Evolutionary conservation across 1,140 invertebrate genomes (phyloP), one percentile per base, ranked within the genome.

Genomic region (Contarinia nasturtii): DNA sequence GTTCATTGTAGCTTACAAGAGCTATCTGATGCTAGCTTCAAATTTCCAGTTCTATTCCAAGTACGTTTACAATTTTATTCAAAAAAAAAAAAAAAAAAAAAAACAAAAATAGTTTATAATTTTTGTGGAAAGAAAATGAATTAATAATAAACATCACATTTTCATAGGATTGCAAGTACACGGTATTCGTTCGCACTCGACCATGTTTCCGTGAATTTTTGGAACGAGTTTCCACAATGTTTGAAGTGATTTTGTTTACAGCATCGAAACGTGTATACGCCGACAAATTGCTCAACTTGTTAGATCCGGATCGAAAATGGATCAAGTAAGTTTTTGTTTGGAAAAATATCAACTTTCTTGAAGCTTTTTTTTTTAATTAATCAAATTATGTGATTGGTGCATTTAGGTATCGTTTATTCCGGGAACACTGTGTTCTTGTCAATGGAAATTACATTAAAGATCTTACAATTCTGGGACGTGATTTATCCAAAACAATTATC

Each of bases 361-460:
- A 36, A 22, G 14, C 40, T 36, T 20, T 37, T 20, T 21, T 41
- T 7, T 40, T 40, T n/a, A 45, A 45, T 33, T 2, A 38, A 49
- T 8, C 15, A 7, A 8, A 11, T 11, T 11, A 49, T n/a, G 17
- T 22, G 14, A 38, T 19, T 45, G 11, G 40, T 79, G 80, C 57
- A 15, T 18, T 18, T 47, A 50, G 49, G 21, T 50, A 50, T 48
- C 71, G 92, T 45, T 66, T 97, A 45, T 97, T 94, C 67, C 73
- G 92, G 49, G 91, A 97, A 63, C 92, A 96, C 58, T 97, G 92
- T 64, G 80, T 95, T 0, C 88, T 86, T 59, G 84, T 95, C 10
- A 88, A 91, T 68, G 91, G 91, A 1, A 95, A 95, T 68, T 96
- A 96, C 60, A 91, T 97, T 46, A 96, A 97, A 61, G 93, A 97